Evolutionary conservation across 1,140 invertebrate genomes (phyloP), one percentile per base, ranked within the genome.

Genomic region (Bombus vancouverensis): DNA sequence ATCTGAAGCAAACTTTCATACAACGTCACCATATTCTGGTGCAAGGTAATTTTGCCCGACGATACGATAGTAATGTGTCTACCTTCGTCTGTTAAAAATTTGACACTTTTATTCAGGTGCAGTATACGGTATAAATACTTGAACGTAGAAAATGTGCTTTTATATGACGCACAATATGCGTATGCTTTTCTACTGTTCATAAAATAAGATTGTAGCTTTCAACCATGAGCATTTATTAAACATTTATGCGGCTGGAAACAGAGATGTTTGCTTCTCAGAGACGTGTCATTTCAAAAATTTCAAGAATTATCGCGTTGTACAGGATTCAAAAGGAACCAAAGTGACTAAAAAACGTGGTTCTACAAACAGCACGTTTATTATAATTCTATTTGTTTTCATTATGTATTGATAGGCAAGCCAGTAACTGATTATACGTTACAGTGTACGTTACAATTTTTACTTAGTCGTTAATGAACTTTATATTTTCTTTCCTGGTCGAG

Each of bases 1-100:
- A 88, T 71, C 47, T 32, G 42, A n/a, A n/a, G 28, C 8, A 32
- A 78, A 80, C 47, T 88, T 37, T 37, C 25, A 12, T 47, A 28
- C 34, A 5, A 42, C 39, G 1, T 3, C 15, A 42, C 25, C 18
- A 37, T 62, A 12, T n/a, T 62, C 3, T 0, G 47, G 6, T 53
- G 47, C 22, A 22, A 13, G 59, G 28, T 62, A 62, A 62, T 62
- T 32, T 18, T 32, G 6, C 6, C 47, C 6, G 47, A 53, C 5
- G 13, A 65, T 12, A 62, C 25, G 59, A 65, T n/a, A 5, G 28
- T 65, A n/a, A n/a, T 18, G 0, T 6, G 15, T 68, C 66, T 22
- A 68, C 8, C 22, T 68, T 68, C 3, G 2, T 68, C 32, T 8
- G 6, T 22, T 68, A 22, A 18, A 34, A 68, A 68, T 68, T 68